Evolutionary conservation across 2,888 invertebrate species (phyloP).

Genomic region (Oxycera nigricornis): DNA sequence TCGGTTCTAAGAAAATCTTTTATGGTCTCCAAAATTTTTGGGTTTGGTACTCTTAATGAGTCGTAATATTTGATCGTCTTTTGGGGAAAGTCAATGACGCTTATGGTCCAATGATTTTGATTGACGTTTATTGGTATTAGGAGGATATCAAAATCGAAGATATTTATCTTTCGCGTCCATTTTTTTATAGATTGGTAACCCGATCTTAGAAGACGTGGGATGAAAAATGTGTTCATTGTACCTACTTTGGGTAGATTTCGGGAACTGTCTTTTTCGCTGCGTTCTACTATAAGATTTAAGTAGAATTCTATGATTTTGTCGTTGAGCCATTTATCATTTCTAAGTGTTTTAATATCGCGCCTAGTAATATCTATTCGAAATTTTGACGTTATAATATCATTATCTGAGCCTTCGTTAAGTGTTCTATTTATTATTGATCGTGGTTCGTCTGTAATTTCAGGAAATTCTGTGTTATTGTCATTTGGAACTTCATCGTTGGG

Average conservation of each 20-base stretch:
- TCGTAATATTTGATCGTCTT: conserved; percentile 5
- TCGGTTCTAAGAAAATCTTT: neutral
- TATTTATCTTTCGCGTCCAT: neutral
- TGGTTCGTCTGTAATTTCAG: too few species aligned
- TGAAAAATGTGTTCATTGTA: too few species aligned
- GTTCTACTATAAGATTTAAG: too few species aligned
- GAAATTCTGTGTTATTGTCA: too few species aligned
- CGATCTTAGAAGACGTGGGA: too few species aligned
- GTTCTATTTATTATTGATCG: neutral
- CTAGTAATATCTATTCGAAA: too few species aligned
- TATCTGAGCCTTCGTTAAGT: neutral
- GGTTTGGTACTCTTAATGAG: neutral
- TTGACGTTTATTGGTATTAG: neutral
- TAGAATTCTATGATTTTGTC: too few species aligned
- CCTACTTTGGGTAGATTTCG: too few species aligned
- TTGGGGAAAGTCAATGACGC: neutral
- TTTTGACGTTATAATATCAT: neutral
- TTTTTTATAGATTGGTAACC: too few species aligned
- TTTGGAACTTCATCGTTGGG: neutral
- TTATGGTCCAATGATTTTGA: conserved; percentile 5
- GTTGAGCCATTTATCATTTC: neutral
- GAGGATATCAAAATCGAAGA: neutral
- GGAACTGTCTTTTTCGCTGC: too few species aligned
- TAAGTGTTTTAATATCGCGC: neutral
- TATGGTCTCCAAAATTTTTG: neutral